Base-by-base conservation (phyloP, 2,888 invertebrate species). In the Drosophila quinaria region DNA sequence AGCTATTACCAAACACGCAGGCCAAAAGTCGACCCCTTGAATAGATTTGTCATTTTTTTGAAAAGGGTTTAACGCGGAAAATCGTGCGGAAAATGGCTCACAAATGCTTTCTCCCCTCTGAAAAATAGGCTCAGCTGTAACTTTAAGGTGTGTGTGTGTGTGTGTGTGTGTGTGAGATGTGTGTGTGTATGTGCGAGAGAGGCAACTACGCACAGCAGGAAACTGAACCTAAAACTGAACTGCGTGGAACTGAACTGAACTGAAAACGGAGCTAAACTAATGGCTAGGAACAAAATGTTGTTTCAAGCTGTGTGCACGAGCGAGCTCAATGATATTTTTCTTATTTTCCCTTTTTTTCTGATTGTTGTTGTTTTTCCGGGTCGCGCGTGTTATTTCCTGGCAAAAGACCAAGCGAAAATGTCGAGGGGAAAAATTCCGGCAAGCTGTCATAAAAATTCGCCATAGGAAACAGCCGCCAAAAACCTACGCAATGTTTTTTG, bases 281-380 rank as follows among this genome's bases (percentile, higher is more conserved):
- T 85, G 87, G 81, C 70, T 68, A 67, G 81, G 80, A 87, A 84
- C 76, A 68, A 81, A 87, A 84, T 84, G 84, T 84, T 84, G 84
- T 85, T 87, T 85, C 84, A 85, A 87, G 87, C 87, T 85, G 84
- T 84, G 84, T 85, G 84, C 84, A 85, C 87, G 84, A 85, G 74
- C 74, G 82, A 70, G 66, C 81, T 82, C 80, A 85, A 73, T 85
- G 85, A 81, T 80, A 83, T 83, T 86, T 82, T 72, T 54, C 60
- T 59, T 65, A 61, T 67, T 64, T 74, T 71, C 47, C 19, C 35
- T 19, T 31, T n/a, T 50, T 29, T 63, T 52, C 52, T 62, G 37
- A 8, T 70, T 77, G 56, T 29, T 62, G 35, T 41, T 49, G 46
- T 58, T 56, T 54, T 51, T 22, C 29, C 39, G 49, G 46, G 25